Evolutionary conservation across 23 tunicate genomes (phyloP), one percentile per base, ranked within the genome.

Genomic region (Oikopleura vanhoeffeni): DNA sequence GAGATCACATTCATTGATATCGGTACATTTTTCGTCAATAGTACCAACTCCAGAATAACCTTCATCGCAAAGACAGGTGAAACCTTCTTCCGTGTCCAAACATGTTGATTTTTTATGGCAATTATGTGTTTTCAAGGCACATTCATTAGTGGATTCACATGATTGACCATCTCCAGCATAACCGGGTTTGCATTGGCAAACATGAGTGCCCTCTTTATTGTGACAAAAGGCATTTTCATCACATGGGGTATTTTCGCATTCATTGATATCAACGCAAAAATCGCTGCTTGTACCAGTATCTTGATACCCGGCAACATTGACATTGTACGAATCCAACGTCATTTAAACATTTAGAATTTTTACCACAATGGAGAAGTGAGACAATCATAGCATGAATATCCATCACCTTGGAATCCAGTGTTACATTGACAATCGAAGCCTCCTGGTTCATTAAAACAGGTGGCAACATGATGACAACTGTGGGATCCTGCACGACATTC

Each of bases 121-220:
- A 32, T 71, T 30, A 71, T 18, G 34, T 38, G 27, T 71, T 28
- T 32, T 32, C 34, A 2, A 18, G 34, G 34, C 79, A 32, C 79
- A 71, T 30, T 71, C 35, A 13, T 38, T 30, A 24, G 79, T 71
- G 2, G 28, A 2, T 83, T 13, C 39, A 32, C 84, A 35, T 0
- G 67, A 64, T 38, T 1, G 1, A 0, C 87, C 87, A 40, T 83
- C 64, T 3, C 87, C 87, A 33, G 87, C 13, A 33, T n/a, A 85
- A n/a, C 87, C 87, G 36, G 40, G 13, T 1, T 30, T 3, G 33
- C 87, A 85, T 8, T 40, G 1, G 76, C 87, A 85, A 71, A 67
- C 1, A 83, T 85, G 83, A 34, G 85, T 24, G 39, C 85, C 87
- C 2, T 24, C 64, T 27, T 39, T 40, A 41, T 85, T 85, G 1